Evolutionary conservation across 2,797 vertebrate genomes (phyloP), one percentile per base, ranked within the genome.

Genomic region (Ciconia nigra): DNA sequence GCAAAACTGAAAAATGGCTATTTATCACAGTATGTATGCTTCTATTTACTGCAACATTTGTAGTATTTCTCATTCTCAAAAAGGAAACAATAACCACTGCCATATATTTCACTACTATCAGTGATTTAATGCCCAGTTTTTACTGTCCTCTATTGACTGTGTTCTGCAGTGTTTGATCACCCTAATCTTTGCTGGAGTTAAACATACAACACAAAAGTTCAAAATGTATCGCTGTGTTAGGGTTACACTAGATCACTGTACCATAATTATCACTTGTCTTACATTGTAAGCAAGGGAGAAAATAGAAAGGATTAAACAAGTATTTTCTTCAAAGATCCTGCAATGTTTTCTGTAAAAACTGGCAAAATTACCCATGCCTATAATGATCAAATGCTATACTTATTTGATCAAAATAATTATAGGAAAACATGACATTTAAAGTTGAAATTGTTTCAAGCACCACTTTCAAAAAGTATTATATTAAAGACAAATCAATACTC

Each of bases 351-450:
- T 87, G 49, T 82, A 95, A 96, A 91, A 97, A 93, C 49, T 95
- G 79, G 42, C 72, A 96, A 94, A 96, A 95, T 92, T 96, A 59
- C 62, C 83, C 87, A 72, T 94, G 54, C 47, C 67, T 94, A 59
- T 85, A 96, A 95, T 17, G 29, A 97, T 95, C 93, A 95, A 97
- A 95, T 91, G 35, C 65, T 83, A 58, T 96, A 96, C 58, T 97
- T 95, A 97, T 87, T 96, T 95, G 88, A 97, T 97, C 90, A 97
- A 98, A 97, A 96, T 96, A 97, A 97, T 98, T 95, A 92, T 87
- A 93, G 93, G 62, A 97, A 98, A 98, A 97, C 67, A 98, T 98
- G 90, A 95, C 81, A 98, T 97, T 97, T 96, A 95, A 94, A 91
- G 74, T 90, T 95, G 58, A 97, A 95, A 97, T 97, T 96, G 87